Conservation (phyloP, 1,140 invertebrate species). For the Diachasma alloeum region DNA sequence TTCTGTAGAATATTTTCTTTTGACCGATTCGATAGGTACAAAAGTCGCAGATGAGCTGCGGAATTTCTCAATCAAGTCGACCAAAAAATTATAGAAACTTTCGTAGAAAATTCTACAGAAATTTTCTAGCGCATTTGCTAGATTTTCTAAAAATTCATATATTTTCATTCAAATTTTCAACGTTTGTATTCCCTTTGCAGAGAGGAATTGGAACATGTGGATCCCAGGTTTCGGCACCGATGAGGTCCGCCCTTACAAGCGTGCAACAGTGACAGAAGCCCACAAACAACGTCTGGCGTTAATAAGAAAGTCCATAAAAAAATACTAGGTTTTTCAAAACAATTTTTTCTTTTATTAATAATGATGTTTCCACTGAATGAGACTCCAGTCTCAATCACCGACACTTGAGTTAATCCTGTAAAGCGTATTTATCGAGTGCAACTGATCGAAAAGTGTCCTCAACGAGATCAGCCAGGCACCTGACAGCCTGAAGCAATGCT, state of each 20-base stretch:
- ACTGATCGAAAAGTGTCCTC: conserved; percentile 57
- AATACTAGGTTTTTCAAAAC: conserved; percentile 70
- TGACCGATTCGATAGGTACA: no score
- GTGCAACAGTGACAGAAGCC: conserved; percentile 89
- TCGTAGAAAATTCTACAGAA: neutral
- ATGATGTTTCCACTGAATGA: neutral
- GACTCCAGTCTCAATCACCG: neutral
- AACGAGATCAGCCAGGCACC: conserved; percentile 58
- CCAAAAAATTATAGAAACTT: no score
- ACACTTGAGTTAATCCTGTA: conserved; percentile 38
- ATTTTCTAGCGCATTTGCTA: neutral
- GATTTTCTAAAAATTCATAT: neutral
- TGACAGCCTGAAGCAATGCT: conserved; percentile 60
- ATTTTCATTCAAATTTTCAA: conserved; percentile 52
- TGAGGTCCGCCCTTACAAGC: conserved; percentile 89
- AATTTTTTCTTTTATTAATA: neutral
- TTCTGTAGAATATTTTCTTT: no score
- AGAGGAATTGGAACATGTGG: conserved; percentile 96
- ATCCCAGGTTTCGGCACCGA: conserved; percentile 96
- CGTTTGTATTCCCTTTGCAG: conserved; percentile 58
- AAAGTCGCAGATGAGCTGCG: no score
- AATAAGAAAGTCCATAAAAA: conserved; percentile 91
- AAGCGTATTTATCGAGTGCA: conserved; percentile 45
- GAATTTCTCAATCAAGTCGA: no score
- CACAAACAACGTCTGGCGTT: conserved; percentile 93